These are phyloP conservation scores for Danio tinwini DNA, from an alignment of 2,797 vertebrate genomes.

Conservation along the genomic window DNA sequence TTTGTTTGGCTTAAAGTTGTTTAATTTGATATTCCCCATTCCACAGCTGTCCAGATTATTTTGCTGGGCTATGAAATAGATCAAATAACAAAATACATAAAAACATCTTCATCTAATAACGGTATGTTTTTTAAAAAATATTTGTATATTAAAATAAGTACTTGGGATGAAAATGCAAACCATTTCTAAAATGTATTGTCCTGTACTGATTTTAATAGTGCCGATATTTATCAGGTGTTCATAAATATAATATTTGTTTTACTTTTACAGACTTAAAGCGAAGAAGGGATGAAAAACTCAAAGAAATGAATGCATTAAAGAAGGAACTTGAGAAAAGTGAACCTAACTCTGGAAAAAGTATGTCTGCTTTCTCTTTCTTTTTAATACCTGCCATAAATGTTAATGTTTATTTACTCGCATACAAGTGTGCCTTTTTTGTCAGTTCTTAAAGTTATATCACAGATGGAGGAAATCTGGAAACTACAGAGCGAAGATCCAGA, in stretches of 20 bases:
- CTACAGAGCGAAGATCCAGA: constrained; percentile 26
- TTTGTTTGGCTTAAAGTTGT: neutral
- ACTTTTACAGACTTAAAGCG: constrained; percentile 17
- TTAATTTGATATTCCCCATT: neutral
- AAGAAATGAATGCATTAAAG: constrained; percentile 5
- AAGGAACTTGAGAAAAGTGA: constrained; percentile 22
- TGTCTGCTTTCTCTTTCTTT: neutral
- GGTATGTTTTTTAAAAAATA: neutral
- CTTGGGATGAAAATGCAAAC: neutral
- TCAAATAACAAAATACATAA: neutral
- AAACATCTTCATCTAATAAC: neutral
- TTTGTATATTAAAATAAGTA: neutral
- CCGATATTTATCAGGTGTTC: neutral
- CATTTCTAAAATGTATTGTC: neutral
- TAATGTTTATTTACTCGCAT: neutral
- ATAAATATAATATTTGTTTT: neutral
- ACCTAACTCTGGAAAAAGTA: neutral
- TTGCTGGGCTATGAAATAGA: constrained; percentile 23
- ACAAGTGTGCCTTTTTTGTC: constrained; percentile 6
- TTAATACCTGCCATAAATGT: neutral
- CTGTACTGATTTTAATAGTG: neutral
- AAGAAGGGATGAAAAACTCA: neutral
- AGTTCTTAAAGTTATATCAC: constrained; percentile 64
- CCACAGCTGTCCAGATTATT: constrained; percentile 31
- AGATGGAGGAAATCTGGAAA: constrained; percentile 64